Conservation (phyloP, 1,140 invertebrate species). For the Drosophila tani region DNA sequence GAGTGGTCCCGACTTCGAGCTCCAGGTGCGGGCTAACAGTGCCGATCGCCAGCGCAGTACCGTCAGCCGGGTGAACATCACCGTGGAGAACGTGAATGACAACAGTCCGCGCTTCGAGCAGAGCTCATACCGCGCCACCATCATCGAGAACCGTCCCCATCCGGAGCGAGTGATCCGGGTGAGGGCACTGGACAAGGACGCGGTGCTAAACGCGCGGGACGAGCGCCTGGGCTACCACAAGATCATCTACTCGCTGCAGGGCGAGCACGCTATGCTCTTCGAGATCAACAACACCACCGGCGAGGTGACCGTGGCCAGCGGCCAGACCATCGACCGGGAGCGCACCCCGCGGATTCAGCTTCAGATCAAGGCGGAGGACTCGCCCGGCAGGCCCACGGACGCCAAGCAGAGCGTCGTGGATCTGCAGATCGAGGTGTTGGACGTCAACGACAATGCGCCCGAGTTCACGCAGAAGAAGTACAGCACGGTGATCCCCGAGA, state of each 20-base stretch:
- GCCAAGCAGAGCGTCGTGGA: conserved; percentile 87
- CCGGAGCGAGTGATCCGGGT: conserved; percentile 89
- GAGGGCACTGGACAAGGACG: conserved; percentile 90
- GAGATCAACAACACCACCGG: conserved; percentile 89
- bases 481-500: conserved; percentile 88
- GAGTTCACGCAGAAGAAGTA: conserved; percentile 85
- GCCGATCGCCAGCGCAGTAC: conserved; percentile 89
- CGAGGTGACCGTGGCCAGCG: conserved; percentile 88
- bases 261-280: conserved; percentile 90
- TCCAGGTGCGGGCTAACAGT: conserved; percentile 90
- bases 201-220: conserved; percentile 87
- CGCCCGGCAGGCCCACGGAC: conserved; percentile 88
- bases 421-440: conserved; percentile 90
- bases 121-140: conserved; percentile 89
- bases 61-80: conserved; percentile 89
- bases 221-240: conserved; percentile 88
- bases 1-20: conserved; percentile 87
- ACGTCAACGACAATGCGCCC: conserved; percentile 92
- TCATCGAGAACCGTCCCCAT: conserved; percentile 89
- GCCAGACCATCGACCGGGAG: conserved; percentile 91
- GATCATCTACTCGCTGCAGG: conserved; percentile 89
- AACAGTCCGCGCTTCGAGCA: conserved; percentile 91
- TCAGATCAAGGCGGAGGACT: conserved; percentile 90
- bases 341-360: conserved; percentile 89
- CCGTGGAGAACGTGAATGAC: conserved; percentile 92